Evolutionary conservation across 2,113 vertebrate genomes (phyloP).

Genomic region (Oxyruncus cristatus): DNA sequence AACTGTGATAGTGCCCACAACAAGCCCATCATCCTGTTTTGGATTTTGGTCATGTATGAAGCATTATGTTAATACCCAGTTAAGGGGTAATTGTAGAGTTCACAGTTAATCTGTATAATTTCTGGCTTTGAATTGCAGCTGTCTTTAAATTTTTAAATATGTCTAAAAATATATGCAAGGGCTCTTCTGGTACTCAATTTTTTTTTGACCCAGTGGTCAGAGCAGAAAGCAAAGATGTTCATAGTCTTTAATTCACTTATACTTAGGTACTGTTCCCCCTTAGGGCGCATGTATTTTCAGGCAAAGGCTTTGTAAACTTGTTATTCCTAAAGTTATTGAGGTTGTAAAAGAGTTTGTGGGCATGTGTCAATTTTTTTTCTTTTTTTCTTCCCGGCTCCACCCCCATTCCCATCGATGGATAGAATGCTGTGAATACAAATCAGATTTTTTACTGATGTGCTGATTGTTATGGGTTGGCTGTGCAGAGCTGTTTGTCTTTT

Average conservation of each 20-base stretch:
- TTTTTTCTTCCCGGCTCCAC: not conserved
- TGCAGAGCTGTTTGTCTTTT: slow-evolving; percentile 14
- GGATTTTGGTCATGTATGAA: not conserved
- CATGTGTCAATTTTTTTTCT: not conserved
- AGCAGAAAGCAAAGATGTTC: not conserved
- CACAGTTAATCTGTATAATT: not conserved
- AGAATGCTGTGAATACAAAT: not conserved
- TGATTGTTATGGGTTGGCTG: not conserved
- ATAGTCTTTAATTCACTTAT: not conserved
- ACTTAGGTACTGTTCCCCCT: not conserved
- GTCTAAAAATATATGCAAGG: not conserved
- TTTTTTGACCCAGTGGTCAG: not conserved
- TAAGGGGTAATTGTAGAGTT: not conserved
- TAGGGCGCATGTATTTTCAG: not conserved
- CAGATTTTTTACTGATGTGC: not conserved
- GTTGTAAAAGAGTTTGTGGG: not conserved
- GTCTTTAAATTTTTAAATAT: not conserved
- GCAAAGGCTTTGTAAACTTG: not conserved
- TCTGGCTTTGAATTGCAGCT: not conserved
- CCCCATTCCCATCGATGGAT: fast-evolving
- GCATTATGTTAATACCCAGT: not conserved
- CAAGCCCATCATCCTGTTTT: not conserved
- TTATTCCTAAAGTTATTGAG: not conserved
- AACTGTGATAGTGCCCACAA: not conserved
- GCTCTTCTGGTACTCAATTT: not conserved